Evolutionary conservation across 2,888 invertebrate genomes (phyloP).

Genomic region (Hirtodrosophila duncani): DNA sequence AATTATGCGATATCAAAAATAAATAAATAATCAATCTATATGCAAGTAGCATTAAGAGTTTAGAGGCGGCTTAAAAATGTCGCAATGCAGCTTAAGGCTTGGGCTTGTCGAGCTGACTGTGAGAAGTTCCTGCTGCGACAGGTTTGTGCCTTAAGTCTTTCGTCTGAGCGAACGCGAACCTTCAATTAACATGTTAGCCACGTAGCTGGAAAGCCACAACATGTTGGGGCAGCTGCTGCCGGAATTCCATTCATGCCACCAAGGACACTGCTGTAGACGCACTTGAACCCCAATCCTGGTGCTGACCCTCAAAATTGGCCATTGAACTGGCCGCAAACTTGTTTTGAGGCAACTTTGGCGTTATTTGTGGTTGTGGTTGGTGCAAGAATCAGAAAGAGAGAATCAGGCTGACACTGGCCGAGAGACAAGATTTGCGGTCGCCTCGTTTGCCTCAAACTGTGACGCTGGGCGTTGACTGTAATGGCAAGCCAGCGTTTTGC

Average conservation of each 20-base stretch:
- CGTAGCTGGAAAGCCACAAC: constrained; percentile 25
- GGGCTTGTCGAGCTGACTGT: not conserved
- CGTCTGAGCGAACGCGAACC: too few relatives aligned
- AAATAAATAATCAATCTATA: constrained; percentile 59
- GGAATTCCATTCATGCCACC: constrained; percentile 51
- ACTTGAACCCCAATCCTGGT: constrained; percentile 50
- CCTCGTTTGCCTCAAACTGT: too few relatives aligned
- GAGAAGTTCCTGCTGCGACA: constrained; percentile 66
- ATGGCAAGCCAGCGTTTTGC: constrained; percentile 38
- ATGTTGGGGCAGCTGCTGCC: constrained; percentile 22
- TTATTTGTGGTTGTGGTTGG: constrained; percentile 35
- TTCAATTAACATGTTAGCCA: constrained; percentile 41
- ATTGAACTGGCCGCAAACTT: constrained; percentile 63
- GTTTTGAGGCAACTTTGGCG: constrained; percentile 42
- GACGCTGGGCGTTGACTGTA: constrained; percentile 19
- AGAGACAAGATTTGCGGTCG: constrained; percentile 43
- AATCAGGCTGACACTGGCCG: constrained; percentile 25
- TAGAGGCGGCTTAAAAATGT: constrained; percentile 44
- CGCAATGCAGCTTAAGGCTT: constrained; percentile 23
- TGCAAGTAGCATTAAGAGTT: constrained; percentile 57
- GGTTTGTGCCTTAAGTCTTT: constrained; percentile 73
- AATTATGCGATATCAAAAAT: constrained; percentile 31
- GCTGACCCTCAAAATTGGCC: constrained; percentile 60
- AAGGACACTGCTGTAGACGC: constrained; percentile 55
- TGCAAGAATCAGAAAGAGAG: constrained; percentile 14